Evolutionary conservation across 2,888 invertebrate species (phyloP), one percentile per base, ranked within the genome.

Genomic region (Leistus spinibarbis): DNA sequence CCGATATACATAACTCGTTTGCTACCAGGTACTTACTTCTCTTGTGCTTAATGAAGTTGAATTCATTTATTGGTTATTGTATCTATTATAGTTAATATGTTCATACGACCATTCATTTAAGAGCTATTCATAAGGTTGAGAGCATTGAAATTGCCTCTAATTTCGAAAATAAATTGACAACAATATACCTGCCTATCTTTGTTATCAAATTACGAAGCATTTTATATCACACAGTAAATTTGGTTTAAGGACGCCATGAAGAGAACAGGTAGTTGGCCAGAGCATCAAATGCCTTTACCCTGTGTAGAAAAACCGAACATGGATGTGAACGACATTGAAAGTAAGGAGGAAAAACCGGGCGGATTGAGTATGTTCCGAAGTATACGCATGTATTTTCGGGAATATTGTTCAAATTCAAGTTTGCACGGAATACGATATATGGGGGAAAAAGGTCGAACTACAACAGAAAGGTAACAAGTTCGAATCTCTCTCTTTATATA

Each of bases 361-460:
- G 57, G 40, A 16, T 19, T 67, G 2, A 54, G 75, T 7, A n/a
- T 75, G 19, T 53, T 54, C 74, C 81, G 10, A 81, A 81, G 69
- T 84, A 84, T 77, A 76, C 81, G 24, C 76, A 78, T 66, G 79
- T 85, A 85, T 78, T 80, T 84, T 54, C 80, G 80, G 1, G 83
- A 84, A 77, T 85, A 82, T 76, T 81, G 83, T 19, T 80, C 80
- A 54, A 82, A 81, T 75, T 85, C 85, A 5, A 83, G 85, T 24
- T 81, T 86, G 10, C 86, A 85, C 78, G 86, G 86, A 0, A 82
- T 85, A 65, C 81, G 83, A 71, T 86, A 86, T 79, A 81, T 85
- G 79, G 84, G 85, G 9, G 86, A 86, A 77, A 80, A 80, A 20
- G 81, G 82, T 13, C 79, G 86, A 69, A 82, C 83, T 2, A 76